A percentile compares a stretch with the other conserved stretches of the same genome.
phyloP scores from a whole-genome alignment of 2,797 vertebrate species.

The Otolemur crassicaudatus region DNA sequence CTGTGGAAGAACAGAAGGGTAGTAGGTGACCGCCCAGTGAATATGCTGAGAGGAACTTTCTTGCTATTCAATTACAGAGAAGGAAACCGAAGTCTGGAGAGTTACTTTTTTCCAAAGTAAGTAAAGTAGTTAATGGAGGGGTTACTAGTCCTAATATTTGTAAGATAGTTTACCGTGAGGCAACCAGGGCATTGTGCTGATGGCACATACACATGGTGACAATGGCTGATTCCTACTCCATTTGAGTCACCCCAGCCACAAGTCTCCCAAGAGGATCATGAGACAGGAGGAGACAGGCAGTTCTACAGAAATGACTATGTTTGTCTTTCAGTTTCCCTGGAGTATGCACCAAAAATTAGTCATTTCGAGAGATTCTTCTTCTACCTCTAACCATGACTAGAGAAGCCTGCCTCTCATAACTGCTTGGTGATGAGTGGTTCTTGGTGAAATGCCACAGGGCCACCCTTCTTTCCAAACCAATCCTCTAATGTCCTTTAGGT shows the following conservation, averaged over 20 bases:
- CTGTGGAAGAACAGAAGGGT: background rate
- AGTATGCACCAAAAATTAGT: background rate
- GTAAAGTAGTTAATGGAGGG: background rate
- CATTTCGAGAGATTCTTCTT: background rate
- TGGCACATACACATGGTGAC: background rate
- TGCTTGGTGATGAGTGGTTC: background rate
- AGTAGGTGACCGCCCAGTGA: background rate
- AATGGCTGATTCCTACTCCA: background rate
- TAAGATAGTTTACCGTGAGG: background rate
- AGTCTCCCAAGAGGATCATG: background rate
- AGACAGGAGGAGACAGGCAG: background rate
- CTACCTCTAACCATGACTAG: background rate
- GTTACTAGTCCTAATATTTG: no score
- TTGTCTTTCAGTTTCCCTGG: background rate
- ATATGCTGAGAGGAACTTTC: background rate
- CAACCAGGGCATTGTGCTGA: background rate
- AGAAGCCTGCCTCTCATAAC: background rate
- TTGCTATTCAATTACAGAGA: background rate
- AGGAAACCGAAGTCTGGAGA: background rate
- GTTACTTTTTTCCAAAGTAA: slow-evolving; percentile 4
- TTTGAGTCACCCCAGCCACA: background rate
- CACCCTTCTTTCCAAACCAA: background rate
- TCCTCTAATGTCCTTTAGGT: background rate
- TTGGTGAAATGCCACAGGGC: background rate
- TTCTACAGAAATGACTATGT: background rate